These are phyloP conservation scores for Xanthia togata DNA, from an alignment of 2,888 invertebrate species.

Conservation along the genomic window DNA sequence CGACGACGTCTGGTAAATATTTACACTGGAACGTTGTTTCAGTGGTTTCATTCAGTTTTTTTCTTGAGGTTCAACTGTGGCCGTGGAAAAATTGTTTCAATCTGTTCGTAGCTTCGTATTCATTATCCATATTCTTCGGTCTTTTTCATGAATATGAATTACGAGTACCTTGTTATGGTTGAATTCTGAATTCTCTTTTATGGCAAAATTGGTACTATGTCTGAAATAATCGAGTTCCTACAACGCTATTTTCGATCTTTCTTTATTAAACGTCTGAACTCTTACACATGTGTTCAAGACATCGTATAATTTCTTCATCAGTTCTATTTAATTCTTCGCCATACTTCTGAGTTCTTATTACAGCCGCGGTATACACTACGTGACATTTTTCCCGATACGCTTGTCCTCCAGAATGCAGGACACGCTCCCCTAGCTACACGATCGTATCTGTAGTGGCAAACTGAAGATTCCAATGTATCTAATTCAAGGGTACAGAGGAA, in stretches of 20 bases:
- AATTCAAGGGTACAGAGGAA: conserved; percentile 8
- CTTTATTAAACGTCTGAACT: conserved; percentile 2
- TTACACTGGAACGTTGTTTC: conserved; percentile 82
- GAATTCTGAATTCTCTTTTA: not conserved
- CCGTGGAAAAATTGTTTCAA: conserved; percentile 79
- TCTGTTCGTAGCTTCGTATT: conserved; percentile 74
- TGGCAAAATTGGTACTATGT: not conserved
- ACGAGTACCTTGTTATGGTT: not conserved
- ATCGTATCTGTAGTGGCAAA: conserved; percentile 39
- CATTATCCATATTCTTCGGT: conserved; percentile 71
- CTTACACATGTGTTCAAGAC: conserved; percentile 1
- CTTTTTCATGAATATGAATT: conserved; percentile 25
- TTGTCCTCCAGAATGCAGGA: conserved; percentile 71
- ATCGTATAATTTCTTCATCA: conserved; percentile 53
- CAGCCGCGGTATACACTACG: conserved; percentile 75
- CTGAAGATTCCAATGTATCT: conserved; percentile 39
- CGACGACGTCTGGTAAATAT: conserved; percentile 83
- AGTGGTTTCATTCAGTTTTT: conserved; percentile 79
- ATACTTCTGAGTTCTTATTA: conserved; percentile 71
- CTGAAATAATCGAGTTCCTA: not conserved
- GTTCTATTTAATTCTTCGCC: conserved; percentile 55
- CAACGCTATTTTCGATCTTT: not conserved
- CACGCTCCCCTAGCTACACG: conserved; percentile 67
- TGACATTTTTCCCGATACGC: conserved; percentile 79
- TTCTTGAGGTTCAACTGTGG: conserved; percentile 81